Base-by-base conservation (phyloP, 2,797 vertebrate species). In the Decapterus maruadsi region DNA sequence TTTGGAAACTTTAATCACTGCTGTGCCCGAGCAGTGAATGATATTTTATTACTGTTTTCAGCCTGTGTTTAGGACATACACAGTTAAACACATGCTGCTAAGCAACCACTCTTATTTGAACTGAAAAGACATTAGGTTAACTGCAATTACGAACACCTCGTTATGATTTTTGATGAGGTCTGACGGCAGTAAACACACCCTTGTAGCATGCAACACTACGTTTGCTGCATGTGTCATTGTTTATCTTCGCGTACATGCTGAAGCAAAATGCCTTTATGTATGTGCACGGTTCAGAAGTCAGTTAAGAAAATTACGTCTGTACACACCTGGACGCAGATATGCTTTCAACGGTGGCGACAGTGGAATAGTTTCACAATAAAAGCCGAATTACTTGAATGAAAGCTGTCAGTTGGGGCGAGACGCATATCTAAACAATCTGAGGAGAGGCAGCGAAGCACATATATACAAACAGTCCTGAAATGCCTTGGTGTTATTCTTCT, bases 371-470 rank as follows among this genome's bases (percentile, higher is more conserved):
- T 7, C 26, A 68, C 64, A 76, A 75, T 79, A 71, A 85, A 65
- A 75, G 69, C 54, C 70, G 84, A 75, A 29, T 67, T 65, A 78
- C 80, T 68, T 69, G 75, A 85, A 80, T 58, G 71, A 78, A 69
- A 85, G 76, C 83, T 81, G 87, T 85, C 89, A 80, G 89, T 86
- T 88, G 43, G 88, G 84, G 90, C 83, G 84, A 89, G 89, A 90
- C 84, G 54, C 74, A 16, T 77, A 84, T 82, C 83, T 83, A 89
- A 91, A 88, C 89, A 88, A 82, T 77, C 38, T n/a, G 36, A 83
- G 59, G 76, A 77, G 63, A 84, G 62, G 68, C 75, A 77, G 58
- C 20, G 51, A 81, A 40, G 66, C 64, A 22, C 74, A 77, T 76
- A 72, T 68, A 59, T 59, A 75, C 81, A 75, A 76, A 82, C 51